Base-by-base conservation (phyloP, 1,140 invertebrate genomes). In the Neodiprion pinetum region DNA sequence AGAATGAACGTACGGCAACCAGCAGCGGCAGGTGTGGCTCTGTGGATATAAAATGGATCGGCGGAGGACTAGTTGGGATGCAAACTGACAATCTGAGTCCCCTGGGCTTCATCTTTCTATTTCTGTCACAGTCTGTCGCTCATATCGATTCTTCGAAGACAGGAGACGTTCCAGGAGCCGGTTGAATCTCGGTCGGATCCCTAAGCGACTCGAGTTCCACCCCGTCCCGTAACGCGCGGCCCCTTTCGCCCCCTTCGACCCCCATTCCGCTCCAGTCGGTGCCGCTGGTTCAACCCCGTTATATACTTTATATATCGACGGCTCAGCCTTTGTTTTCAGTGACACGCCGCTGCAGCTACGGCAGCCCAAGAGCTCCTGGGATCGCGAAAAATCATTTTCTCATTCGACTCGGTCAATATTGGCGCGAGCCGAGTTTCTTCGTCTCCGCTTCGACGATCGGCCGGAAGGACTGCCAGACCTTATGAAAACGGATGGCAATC, bases 31-130 rank as follows among this genome's bases (percentile, higher is more conserved):
- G 67, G 69, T 74, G 69, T 49, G 72, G 70, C 28, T 75, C 70
- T 17, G 74, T 48, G 40, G 48, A 48, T 21, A 67, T 47, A 14
- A 48, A 75, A 72, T 21, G 61, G 50, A 40, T 71, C 7, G 14
- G 47, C 47, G 70, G 21, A 49, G 50, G 48, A 72, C 78, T 77
- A 81, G 80, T 80, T 78, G 70, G 77, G 61, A 67, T 73, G 77
- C 21, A 73, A 75, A 81, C 80, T 48, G 48, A 72, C 50, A 72
- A 53, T 17, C 71, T 1, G 71, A n/a, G 49, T 40, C 71, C 71
- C 48, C 12, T 48, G 28, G 71, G 49, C 49, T 72, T 72, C 48
- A 61, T 48, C 50, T 72, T 72, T 72, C 71, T 72, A 72, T 72
- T 72, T 72, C 48, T 72, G 71, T 72, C 71, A 61, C 71, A 61